Base-by-base conservation (phyloP, 2,113 vertebrate species). In the Semnornis frantzii region DNA sequence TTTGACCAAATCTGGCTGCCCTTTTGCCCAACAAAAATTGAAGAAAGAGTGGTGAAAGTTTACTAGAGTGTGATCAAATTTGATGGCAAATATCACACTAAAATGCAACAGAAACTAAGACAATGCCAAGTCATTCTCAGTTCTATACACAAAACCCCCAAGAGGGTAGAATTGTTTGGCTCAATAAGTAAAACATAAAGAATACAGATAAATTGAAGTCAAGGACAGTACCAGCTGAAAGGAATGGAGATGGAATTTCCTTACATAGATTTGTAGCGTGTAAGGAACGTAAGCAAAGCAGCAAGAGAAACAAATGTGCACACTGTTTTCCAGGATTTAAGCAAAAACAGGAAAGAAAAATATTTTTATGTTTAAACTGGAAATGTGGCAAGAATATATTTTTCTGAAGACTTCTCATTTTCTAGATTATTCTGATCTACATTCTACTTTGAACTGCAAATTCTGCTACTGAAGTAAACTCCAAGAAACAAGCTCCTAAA, bases 31-130 rank as follows among this genome's bases (percentile, higher is more conserved):
- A 25, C 3, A 92, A 73, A 78, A 82, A 10, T 1, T 62, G 30
- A 79, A 72, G 3, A 24, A 79, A 72, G 3, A 24, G 34, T 6
- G 30, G 19, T 37, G 34, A 50, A 83, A 78, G 20, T 33, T 87
- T 64, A 77, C 33, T 54, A 27, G 28, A 83, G 7, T 12, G 31
- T 46, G 75, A 85, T 85, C 62, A 62, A 87, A 60, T 12, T 18
- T 48, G 77, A 88, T 55, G 48, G 50, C 18, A 31, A 80, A 85
- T 87, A 39, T 7, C 44, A 64, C 62, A 64, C 11, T 59, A 65
- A 78, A 83, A 85, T 62, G 42, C 69, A 91, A 80, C 1, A 18
- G 85, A 91, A 97, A 83, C 24, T 30, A 90, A 82, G 87, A 87
- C 82, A 93, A 82, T 46, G 33, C 31, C 50, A 82, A 86, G 66